A percentile compares a stretch with the other conserved stretches of the same genome.
phyloP scores from a whole-genome alignment of 2,797 vertebrate species.

The Myotis myotis region DNA sequence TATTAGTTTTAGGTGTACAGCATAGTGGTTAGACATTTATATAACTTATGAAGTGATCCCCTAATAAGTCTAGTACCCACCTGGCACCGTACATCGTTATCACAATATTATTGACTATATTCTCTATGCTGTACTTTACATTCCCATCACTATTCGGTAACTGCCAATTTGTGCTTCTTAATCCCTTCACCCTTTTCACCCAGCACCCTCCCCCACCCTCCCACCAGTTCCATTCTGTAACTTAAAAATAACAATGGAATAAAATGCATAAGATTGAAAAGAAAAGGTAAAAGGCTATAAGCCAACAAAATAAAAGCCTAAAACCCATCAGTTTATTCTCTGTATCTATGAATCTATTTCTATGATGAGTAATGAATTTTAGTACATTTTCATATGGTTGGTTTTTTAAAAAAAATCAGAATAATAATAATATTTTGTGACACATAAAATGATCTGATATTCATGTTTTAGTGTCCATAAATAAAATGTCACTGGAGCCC shows the following conservation, averaged over 20 bases:
- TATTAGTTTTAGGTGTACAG: background rate
- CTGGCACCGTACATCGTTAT: background rate
- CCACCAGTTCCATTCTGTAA: background rate
- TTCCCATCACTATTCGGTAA: background rate
- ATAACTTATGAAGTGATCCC: background rate
- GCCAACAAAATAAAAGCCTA: slow-evolving; percentile 62
- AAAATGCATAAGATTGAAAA: slow-evolving; percentile 33
- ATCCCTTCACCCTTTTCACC: background rate
- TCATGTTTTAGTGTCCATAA: background rate
- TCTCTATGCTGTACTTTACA: background rate
- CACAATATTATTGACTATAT: background rate
- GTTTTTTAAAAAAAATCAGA: background rate
- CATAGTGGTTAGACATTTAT: background rate
- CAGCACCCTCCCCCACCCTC: background rate
- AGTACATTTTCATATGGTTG: background rate
- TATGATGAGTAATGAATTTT: background rate
- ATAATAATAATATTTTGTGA: background rate
- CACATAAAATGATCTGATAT: background rate
- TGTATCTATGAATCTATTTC: background rate
- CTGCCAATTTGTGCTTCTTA: background rate
- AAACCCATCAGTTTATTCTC: background rate
- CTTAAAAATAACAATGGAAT: slow-evolving; percentile 52
- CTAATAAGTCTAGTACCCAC: background rate
- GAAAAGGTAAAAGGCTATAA: slow-evolving; percentile 50
- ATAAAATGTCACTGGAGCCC: background rate